Evolutionary conservation across 2,888 invertebrate species (phyloP).

Genomic region (Ashinkailepas kermadecensis): DNA sequence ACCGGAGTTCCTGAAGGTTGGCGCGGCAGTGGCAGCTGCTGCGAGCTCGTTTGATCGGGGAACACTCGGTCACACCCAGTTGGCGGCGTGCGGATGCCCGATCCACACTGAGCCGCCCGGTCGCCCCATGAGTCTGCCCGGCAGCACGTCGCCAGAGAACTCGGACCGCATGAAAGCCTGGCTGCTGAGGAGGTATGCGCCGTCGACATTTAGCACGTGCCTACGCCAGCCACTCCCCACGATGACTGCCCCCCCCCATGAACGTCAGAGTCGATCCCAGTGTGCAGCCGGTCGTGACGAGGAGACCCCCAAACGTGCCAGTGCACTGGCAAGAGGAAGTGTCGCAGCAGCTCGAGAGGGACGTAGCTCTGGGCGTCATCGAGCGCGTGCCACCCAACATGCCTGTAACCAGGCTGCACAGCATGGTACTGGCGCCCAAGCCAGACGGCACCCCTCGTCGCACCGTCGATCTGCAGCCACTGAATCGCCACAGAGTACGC

Average conservation of each 20-base stretch:
- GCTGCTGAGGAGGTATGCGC: not conserved
- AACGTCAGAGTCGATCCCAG: conserved; percentile 6
- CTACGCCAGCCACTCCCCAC: not conserved
- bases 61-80: too few relatives aligned
- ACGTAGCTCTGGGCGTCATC: conserved; percentile 21
- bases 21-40: not conserved
- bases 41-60: not conserved
- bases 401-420: not conserved
- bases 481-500: conserved; percentile 12
- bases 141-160: not conserved
- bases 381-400: conserved; percentile 13
- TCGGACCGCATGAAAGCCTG: not conserved
- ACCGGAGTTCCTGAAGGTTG: not conserved
- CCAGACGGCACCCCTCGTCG: conserved; percentile 5
- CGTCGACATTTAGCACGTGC: conserved; percentile 22
- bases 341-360: not conserved
- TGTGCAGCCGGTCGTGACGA: not conserved
- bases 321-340: conserved; percentile 14
- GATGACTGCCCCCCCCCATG: not conserved
- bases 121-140: not conserved
- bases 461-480: conserved; percentile 17
- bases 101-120: not conserved
- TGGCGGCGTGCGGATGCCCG: conserved; percentile 8
- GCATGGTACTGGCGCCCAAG: conserved; percentile 1
- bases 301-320: not conserved